Base-by-base conservation (phyloP, 2,888 invertebrate species). In the Cheiracanthium punctorium region DNA sequence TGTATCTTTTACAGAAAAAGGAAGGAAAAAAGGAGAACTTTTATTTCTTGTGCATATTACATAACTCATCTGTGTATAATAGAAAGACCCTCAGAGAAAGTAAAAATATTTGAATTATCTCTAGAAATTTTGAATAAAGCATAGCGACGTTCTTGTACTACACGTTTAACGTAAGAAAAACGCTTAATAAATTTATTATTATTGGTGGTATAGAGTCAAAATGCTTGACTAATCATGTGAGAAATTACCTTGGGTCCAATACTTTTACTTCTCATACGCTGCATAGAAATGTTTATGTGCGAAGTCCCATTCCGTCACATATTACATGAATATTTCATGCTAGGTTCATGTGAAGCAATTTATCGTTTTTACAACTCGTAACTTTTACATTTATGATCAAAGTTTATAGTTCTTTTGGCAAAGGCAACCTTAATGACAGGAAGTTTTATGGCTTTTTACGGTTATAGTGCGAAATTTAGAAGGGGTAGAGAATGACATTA, bases 311-410 rank as follows among this genome's bases (percentile, higher is more conserved):
- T 75, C 70, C 41, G 37, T 37, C 28, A 41, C 65, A 82, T 76
- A 82, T 82, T 71, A 82, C 72, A 82, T 82, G 82, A 82, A 82
- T 82, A 82, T 82, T 82, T 82, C 82, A 82, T 82, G 76, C 64
- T 72, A 72, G 72, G 37, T 43, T 24, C 75, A 2, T 76, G 75
- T 43, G 43, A 76, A 65, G 82, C 82, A 77, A 82, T 82, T 82
- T 82, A 82, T 82, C 82, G 82, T 65, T 82, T n/a, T 72, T 82
- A 76, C 82, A 82, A 82, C 76, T 82, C 76, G 82, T 82, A 82
- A 82, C 75, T 76, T 76, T 76, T 76, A 67, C 82, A 76, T 77
- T 82, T 77, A 82, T 82, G 82, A 76, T 76, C 76, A 72, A 82
- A 77, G 71, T 82, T 82, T 76, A 82, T 77, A 77, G 82, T 82